Evolutionary conservation across 2,113 vertebrate species (phyloP).

Genomic region (Gila orcuttii): DNA sequence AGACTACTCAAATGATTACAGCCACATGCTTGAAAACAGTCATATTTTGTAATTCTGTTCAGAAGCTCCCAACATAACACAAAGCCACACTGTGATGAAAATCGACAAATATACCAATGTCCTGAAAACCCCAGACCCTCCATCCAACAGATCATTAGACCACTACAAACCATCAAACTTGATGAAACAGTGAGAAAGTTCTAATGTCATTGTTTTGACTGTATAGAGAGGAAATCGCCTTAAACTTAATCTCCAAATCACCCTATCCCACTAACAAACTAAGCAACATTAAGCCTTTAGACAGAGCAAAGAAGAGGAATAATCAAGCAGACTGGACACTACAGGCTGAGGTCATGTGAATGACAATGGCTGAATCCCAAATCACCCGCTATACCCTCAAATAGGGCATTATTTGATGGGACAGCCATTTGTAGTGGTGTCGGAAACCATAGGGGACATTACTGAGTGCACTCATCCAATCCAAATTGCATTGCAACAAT

Average conservation of each 20-base stretch:
- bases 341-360: slow-evolving; percentile 18
- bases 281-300: slow-evolving; percentile 12
- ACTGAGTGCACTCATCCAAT: too few relatives aligned
- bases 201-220: background rate
- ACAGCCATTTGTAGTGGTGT: too few relatives aligned
- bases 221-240: background rate
- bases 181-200: background rate
- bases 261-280: background rate
- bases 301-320: background rate
- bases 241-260: slow-evolving; percentile 24
- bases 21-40: background rate
- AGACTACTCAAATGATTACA: background rate
- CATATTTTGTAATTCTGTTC: background rate
- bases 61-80: background rate
- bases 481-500: too few relatives aligned
- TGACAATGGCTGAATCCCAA: background rate
- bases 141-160: background rate
- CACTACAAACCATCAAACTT: background rate
- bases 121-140: background rate
- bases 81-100: background rate
- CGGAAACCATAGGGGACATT: too few relatives aligned
- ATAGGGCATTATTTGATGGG: too few relatives aligned
- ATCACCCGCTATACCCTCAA: too few relatives aligned
- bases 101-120: background rate
- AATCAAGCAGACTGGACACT: slow-evolving; percentile 6